A percentile compares a stretch with the other conserved stretches of the same genome.
Evolutionary conservation across 2,797 vertebrate genomes (phyloP).

Genomic region (Sphaeramia orbicularis): DNA sequence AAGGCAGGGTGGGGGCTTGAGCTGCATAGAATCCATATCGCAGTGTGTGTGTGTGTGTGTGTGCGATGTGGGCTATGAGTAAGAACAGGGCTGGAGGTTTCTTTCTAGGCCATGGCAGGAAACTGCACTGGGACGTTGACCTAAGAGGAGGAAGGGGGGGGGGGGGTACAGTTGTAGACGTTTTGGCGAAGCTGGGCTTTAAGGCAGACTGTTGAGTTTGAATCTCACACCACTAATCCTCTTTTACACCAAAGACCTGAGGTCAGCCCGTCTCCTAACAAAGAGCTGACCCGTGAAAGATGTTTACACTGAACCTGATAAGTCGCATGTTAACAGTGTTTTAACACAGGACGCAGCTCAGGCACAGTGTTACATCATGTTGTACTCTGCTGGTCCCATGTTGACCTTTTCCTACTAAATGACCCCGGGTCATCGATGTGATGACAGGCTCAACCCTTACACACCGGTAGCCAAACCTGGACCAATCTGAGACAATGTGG

Average conservation of each 20-base stretch:
- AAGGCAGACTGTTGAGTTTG: conserved; percentile 27
- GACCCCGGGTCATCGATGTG: conserved; percentile 12
- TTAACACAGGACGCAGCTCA: conserved; percentile 3
- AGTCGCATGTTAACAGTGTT: conserved; percentile 21
- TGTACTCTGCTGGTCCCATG: conserved; percentile 1
- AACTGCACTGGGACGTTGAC: conserved; percentile 7
- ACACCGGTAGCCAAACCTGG: conserved; percentile 22
- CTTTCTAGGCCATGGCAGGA: too few relatives aligned
- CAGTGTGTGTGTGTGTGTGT: neutral
- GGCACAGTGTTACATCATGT: neutral
- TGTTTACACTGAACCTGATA: neutral
- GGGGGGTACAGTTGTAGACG: conserved; percentile 1
- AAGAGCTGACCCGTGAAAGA: conserved; percentile 1
- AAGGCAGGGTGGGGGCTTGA: neutral
- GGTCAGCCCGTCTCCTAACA: neutral
- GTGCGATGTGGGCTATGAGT: neutral
- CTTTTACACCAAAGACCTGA: conserved; percentile 12
- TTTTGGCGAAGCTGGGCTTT: conserved; percentile 14
- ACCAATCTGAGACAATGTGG: neutral
- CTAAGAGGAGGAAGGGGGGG: neutral
- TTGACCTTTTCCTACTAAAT: conserved; percentile 12
- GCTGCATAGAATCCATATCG: conserved; percentile 50
- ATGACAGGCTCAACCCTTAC: neutral
- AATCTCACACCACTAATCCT: conserved; percentile 18
- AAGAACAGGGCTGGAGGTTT: conserved; percentile 11